Conservation (phyloP, 2,113 vertebrate genomes). For the Oreocharis arfaki region DNA sequence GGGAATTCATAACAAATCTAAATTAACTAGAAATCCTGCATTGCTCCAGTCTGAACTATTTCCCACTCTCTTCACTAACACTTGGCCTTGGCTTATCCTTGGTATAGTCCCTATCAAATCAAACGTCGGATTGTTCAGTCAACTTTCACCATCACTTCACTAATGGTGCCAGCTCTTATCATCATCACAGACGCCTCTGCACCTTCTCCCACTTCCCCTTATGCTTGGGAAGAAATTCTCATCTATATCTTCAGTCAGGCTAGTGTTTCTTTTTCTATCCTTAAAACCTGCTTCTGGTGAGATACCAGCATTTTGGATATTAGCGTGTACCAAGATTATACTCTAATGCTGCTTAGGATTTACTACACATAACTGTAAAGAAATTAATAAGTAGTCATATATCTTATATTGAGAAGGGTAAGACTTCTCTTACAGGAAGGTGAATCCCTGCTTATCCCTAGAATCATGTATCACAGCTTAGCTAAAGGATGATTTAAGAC, state of each 20-base stretch:
- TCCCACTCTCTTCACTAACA: slow-evolving; percentile 52
- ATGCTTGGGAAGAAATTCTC: neutral
- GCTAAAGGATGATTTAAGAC: neutral
- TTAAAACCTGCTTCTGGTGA: neutral
- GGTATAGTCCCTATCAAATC: slow-evolving; percentile 12
- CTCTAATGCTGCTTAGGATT: neutral
- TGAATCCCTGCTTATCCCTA: neutral
- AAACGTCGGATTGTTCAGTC: neutral
- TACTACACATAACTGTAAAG: neutral
- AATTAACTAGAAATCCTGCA: neutral
- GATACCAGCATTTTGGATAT: neutral
- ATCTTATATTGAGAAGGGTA: neutral
- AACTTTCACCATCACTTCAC: slow-evolving; percentile 36
- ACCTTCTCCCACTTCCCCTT: neutral
- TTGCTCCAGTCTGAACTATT: neutral
- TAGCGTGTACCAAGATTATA: neutral
- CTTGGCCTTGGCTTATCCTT: slow-evolving; percentile 45
- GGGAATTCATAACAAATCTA: neutral
- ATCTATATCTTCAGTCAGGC: neutral
- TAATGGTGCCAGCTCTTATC: slow-evolving; percentile 54
- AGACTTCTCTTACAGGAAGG: neutral
- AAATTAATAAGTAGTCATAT: neutral
- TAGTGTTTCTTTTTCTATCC: neutral
- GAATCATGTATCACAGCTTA: neutral
- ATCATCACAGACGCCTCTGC: slow-evolving; percentile 31